Evolutionary conservation across 2,888 invertebrate species (phyloP).

Genomic region (Drosophila kuntzei): DNA sequence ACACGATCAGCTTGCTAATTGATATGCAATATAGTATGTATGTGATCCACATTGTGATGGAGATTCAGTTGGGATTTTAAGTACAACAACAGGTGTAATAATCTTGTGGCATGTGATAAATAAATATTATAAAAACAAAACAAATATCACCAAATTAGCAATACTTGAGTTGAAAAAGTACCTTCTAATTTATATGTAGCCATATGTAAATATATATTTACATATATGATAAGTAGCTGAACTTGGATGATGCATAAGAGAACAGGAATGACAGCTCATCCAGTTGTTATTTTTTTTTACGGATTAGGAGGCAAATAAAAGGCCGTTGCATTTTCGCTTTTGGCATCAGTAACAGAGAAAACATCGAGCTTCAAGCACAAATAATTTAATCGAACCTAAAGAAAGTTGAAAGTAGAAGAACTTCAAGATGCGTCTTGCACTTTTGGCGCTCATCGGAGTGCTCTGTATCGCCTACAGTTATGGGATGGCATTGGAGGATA

Average conservation of each 20-base stretch:
- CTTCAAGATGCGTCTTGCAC: slow-evolving; percentile 20
- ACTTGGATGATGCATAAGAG: slow-evolving; percentile 30
- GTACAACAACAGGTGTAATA: slow-evolving; percentile 24
- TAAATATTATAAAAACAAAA: slow-evolving; percentile 12
- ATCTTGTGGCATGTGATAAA: slow-evolving; percentile 13
- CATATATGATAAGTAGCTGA: slow-evolving; percentile 10
- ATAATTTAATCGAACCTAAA: background rate
- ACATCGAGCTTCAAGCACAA: slow-evolving; percentile 3
- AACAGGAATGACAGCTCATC: slow-evolving; percentile 44
- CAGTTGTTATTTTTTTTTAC: slow-evolving; percentile 24
- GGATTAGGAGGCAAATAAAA: slow-evolving; percentile 26
- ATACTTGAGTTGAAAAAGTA: slow-evolving; percentile 35
- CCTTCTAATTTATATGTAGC: slow-evolving; percentile 30
- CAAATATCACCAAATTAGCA: slow-evolving; percentile 41
- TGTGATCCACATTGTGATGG: slow-evolving; percentile 7
- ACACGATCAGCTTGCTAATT: slow-evolving; percentile 13
- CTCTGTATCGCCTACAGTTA: slow-evolving; percentile 42
- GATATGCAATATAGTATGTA: slow-evolving; percentile 1
- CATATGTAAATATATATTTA: background rate
- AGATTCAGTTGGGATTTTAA: background rate
- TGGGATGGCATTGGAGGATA: slow-evolving; percentile 4
- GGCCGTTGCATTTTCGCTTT: background rate
- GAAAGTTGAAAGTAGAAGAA: background rate
- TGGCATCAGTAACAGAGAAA: slow-evolving; percentile 19
- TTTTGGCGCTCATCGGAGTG: slow-evolving; percentile 34